Base-by-base conservation (phyloP, 2,113 vertebrate species). In the Vanacampus margaritifer region DNA sequence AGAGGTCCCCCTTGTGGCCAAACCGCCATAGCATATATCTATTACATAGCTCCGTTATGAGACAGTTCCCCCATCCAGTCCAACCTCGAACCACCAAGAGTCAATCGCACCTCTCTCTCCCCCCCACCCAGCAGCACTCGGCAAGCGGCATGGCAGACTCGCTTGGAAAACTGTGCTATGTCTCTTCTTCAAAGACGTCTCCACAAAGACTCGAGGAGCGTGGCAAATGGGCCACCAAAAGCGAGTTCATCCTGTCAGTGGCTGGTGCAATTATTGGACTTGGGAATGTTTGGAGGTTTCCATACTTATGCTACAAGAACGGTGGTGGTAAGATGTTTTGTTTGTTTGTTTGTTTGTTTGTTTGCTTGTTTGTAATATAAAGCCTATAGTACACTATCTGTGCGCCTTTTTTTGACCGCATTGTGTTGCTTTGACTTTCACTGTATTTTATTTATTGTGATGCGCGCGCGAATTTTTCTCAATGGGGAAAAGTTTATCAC, bases 251-350 rank as follows among this genome's bases (percentile, higher is more conserved):
- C 58, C 65, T 89, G 13, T 81, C 87, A 62, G 78, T 83, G 53
- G 86, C 86, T 12, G 87, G 87, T 48, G 84, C 86, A 45, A 79
- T 89, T 60, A 81, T 90, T 56, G 87, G 89, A 71, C 79, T 88
- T 0, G 89, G 87, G 62, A 90, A 90, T 0, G 63, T 90, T n/a
- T 90, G 89, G 89, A 87, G 89, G 72, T 89, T 90, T 79, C 87
- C 89, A 3, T 90, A 89, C 74, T 78, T 90, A 36, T 90, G 89
- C 72, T 89, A 90, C 82, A 89, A 88, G 67, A 90, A 90, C 60
- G 89, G 89, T 2, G 89, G 87, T 0, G 87, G 89, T 90, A 1
- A 86, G 88, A 68, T 13, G 57, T 65, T 62, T 6, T 32, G 16
- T 32, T 32, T 57, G 16, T 32, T 14, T 26, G 23, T 26, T 10